These are phyloP conservation scores for Taenioides sp. DNA, from an alignment of 2,797 vertebrate genomes.

Conservation along the genomic window DNA sequence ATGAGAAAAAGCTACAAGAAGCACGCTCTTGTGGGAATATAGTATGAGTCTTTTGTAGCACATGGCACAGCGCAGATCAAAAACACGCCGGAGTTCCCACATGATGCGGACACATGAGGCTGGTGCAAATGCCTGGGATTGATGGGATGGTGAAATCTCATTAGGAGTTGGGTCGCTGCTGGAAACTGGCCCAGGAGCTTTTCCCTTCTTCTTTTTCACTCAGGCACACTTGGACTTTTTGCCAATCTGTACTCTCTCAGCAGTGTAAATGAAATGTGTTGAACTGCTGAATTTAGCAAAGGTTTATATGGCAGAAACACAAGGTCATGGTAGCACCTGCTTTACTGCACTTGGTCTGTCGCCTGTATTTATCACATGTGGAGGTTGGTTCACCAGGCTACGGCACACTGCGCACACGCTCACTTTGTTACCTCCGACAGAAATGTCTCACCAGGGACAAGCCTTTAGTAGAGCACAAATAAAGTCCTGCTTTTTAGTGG, in stretches of 20 bases:
- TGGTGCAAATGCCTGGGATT: slow-evolving; percentile 36
- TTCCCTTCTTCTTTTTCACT: slow-evolving; percentile 31
- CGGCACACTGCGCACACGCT: slow-evolving; percentile 57
- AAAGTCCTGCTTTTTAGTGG: slow-evolving; percentile 68
- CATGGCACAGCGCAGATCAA: slow-evolving; percentile 45
- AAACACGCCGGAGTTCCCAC: slow-evolving; percentile 44
- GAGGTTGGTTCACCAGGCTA: slow-evolving; percentile 49
- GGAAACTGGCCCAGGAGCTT: slow-evolving; percentile 26
- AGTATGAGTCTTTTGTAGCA: slow-evolving; percentile 37
- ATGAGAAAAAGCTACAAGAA: slow-evolving; percentile 41
- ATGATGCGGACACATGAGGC: slow-evolving; percentile 32
- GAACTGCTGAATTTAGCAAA: slow-evolving; percentile 44
- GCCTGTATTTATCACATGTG: slow-evolving; percentile 66
- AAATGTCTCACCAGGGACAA: slow-evolving; percentile 68
- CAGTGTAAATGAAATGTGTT: slow-evolving; percentile 47
- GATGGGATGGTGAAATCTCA: slow-evolving; percentile 46
- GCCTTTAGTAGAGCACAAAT: slow-evolving; percentile 67
- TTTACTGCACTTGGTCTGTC: slow-evolving; percentile 49
- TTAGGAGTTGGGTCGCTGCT: slow-evolving; percentile 34
- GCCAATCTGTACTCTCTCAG: slow-evolving; percentile 27
- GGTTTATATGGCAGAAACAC: slow-evolving; percentile 50
- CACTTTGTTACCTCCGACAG: slow-evolving; percentile 69
- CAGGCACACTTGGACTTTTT: slow-evolving; percentile 5
- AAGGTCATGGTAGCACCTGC: slow-evolving; percentile 59
- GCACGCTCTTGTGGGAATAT: slow-evolving; percentile 57